Conservation (phyloP, 2,113 vertebrate genomes). For the Clarias gariepinus region DNA sequence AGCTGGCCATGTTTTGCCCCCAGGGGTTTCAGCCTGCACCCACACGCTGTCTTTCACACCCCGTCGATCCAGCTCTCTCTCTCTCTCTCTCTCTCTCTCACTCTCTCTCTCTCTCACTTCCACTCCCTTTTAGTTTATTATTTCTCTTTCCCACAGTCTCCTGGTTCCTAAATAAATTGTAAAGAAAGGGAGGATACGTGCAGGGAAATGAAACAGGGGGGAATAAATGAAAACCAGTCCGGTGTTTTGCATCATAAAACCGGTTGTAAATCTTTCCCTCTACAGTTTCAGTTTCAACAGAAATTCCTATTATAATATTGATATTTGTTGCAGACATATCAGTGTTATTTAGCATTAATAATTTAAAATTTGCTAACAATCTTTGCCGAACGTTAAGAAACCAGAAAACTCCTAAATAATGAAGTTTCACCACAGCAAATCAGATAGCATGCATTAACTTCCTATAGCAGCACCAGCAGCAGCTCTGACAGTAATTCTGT, state of each 20-base stretch:
- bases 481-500: neutral
- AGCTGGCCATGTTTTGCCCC: constrained; percentile 39
- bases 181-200: neutral
- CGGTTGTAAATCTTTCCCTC: neutral
- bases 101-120: neutral
- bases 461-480: neutral
- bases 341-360: neutral
- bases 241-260: neutral
- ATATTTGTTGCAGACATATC: neutral
- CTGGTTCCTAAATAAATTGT: neutral
- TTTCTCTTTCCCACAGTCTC: neutral
- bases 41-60: constrained; percentile 30
- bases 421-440: neutral
- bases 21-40: constrained; percentile 21
- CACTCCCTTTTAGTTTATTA: neutral
- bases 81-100: neutral
- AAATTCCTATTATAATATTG: neutral
- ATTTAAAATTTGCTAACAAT: constrained; percentile 6
- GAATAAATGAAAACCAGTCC: neutral
- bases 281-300: neutral
- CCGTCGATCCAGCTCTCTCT: constrained; percentile 31
- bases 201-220: neutral
- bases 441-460: too few species aligned
- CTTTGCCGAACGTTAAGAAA: constrained; percentile 2
- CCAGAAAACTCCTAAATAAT: neutral